Evolutionary conservation across 2,888 invertebrate species (phyloP), one percentile per base, ranked within the genome.

Genomic region (Amiota mariae): DNA sequence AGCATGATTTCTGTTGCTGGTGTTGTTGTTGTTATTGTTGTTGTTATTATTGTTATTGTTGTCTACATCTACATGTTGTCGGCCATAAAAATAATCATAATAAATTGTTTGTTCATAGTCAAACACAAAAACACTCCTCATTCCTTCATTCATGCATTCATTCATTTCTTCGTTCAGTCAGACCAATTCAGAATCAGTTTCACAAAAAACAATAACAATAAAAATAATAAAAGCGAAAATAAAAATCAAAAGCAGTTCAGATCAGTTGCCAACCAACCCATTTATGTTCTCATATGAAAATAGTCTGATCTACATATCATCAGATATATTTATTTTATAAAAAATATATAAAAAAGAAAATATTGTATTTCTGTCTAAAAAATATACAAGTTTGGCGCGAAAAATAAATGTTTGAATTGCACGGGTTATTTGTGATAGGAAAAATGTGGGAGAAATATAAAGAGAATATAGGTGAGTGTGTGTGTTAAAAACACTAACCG

Each of bases 11-110:
- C 36, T 6, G 36, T 6, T 36, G 36, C 2, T 36, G 36, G n/a
- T n/a, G n/a, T n/a, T n/a, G 1, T 3, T 24, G 24, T 3, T 24
- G 24, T 3, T 24, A 3, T 3, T 24, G 3, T 3, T 24, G 2
- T 3, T 24, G 24, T 3, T 24, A 3, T 24, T 24, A 3, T 36
- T 36, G 36, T 36, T 36, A 36, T 36, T 36, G 67, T 47, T 68
- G 66, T 2, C 11, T 46, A 36, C 63, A 12, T 63, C 46, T 68
- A 68, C 54, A 68, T 68, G 67, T 36, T 36, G 36, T 68, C 83
- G 84, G 81, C 78, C 82, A 84, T 84, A 85, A 85, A 82, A 84
- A 84, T 84, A 82, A 84, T 85, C 85, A 85, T 84, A 82, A 84
- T 84, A 84, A 83, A 84, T 85, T 82, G 77, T 81, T 81, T 71